Evolutionary conservation across 2,888 invertebrate species (phyloP).

Genomic region (Myopa testacea): DNA sequence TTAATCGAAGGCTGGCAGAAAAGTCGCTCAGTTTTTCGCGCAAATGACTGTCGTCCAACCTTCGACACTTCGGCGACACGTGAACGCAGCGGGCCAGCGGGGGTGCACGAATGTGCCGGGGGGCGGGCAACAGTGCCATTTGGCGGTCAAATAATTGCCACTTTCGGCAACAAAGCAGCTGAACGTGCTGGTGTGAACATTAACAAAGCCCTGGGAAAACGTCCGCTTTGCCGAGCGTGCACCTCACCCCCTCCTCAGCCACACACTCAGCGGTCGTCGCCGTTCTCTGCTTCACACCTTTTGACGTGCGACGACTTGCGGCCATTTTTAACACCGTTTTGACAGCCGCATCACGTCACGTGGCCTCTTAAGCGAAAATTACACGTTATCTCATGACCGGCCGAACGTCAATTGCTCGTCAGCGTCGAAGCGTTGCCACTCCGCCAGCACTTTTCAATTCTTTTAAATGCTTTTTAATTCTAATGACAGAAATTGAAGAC

Average conservation of each 20-base stretch:
- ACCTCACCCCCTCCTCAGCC: background rate
- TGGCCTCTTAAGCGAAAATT: conserved; percentile 36
- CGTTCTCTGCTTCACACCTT: conserved; percentile 18
- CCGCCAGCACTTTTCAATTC: background rate
- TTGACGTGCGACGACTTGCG: background rate
- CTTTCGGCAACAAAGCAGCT: background rate
- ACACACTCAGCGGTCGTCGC: background rate
- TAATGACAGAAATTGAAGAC: conserved; percentile 4
- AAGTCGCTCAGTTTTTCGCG: conserved; percentile 1
- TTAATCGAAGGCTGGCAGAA: background rate
- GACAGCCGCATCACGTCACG: conserved; percentile 28
- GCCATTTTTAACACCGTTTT: conserved; percentile 27
- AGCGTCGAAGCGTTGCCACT: background rate
- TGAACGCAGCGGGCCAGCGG: background rate
- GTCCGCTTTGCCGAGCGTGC: background rate
- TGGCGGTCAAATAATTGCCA: conserved; percentile 23
- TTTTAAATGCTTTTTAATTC: conserved; percentile 20
- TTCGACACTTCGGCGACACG: conserved; percentile 24
- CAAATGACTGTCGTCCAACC: background rate
- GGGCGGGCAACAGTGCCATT: background rate
- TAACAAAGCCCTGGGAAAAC: background rate
- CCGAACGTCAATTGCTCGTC: conserved; percentile 24
- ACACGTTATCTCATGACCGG: conserved; percentile 27
- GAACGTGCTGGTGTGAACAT: background rate
- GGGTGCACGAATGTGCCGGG: background rate